phyloP scores from a whole-genome alignment of 2,888 invertebrate genomes.

The Lydus trimaculatus region DNA sequence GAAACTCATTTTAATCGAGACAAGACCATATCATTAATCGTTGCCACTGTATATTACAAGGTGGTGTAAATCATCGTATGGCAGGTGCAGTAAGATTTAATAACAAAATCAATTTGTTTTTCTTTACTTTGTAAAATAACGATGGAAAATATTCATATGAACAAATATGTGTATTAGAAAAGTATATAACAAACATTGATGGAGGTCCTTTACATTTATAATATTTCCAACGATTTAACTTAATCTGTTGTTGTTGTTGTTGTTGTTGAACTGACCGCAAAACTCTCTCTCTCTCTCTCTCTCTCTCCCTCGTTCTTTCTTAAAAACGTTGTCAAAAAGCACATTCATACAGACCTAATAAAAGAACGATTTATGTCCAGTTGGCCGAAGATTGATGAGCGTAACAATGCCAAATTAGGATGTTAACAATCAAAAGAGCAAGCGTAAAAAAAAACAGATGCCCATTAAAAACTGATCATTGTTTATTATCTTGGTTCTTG shows the following conservation, averaged over 20 bases:
- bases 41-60: not conserved
- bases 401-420: constrained; percentile 2
- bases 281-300: no score
- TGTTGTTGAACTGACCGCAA: constrained; percentile 9
- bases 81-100: constrained; percentile 8
- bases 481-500: not conserved
- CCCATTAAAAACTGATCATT: not conserved
- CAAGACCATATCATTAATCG: constrained; percentile 5
- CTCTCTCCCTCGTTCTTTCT: no score
- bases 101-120: constrained; percentile 13
- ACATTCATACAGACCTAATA: constrained; percentile 1
- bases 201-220: constrained; percentile 2
- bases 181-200: not conserved
- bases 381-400: constrained; percentile 12
- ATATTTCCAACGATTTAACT: constrained; percentile 5
- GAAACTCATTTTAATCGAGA: constrained; percentile 2
- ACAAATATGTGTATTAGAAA: not conserved
- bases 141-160: not conserved
- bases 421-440: not conserved
- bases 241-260: constrained; percentile 6
- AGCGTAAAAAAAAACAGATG: not conserved
- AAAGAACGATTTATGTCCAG: constrained; percentile 11
- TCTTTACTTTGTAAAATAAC: not conserved
- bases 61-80: constrained; percentile 1
- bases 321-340: constrained; percentile 5